These are phyloP conservation scores for Premnoplex brunnescens DNA, from an alignment of 2,797 vertebrate genomes.

Conservation along the genomic window DNA sequence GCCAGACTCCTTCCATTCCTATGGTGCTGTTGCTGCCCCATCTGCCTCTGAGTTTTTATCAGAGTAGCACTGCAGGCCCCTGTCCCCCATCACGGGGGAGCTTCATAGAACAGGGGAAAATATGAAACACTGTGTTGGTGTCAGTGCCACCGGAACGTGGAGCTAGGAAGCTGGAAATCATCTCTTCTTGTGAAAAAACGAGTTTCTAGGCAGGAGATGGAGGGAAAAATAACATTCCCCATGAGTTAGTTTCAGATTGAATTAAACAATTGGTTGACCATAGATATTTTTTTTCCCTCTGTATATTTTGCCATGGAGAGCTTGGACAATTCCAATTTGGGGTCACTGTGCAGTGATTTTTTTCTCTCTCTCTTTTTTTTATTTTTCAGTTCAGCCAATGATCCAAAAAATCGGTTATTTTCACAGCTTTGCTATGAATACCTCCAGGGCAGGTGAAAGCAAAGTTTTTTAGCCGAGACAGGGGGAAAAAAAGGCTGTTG, in stretches of 20 bases:
- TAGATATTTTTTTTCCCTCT: background rate
- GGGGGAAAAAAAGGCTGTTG: background rate
- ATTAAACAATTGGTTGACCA: conserved; percentile 28
- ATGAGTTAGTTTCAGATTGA: conserved; percentile 34
- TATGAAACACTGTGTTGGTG: background rate
- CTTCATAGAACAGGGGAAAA: background rate
- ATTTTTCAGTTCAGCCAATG: background rate
- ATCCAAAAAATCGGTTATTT: background rate
- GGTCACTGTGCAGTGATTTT: background rate
- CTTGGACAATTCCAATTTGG: background rate
- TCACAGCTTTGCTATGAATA: conserved; percentile 4
- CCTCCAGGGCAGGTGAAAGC: background rate
- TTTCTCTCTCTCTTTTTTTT: rapidly evolving
- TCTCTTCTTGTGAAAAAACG: background rate
- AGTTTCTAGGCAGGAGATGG: conserved; percentile 1
- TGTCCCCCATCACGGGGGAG: background rate
- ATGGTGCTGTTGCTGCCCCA: background rate
- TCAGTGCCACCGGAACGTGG: background rate
- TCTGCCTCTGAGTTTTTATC: background rate
- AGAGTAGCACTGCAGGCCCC: background rate
- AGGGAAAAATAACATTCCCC: background rate
- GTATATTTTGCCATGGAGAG: background rate
- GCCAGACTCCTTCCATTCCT: background rate
- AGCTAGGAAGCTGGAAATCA: conserved; percentile 37
- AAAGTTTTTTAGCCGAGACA: background rate